Evolutionary conservation across 2,797 vertebrate genomes (phyloP), one percentile per base, ranked within the genome.

Genomic region (Mionectes olivaceus): DNA sequence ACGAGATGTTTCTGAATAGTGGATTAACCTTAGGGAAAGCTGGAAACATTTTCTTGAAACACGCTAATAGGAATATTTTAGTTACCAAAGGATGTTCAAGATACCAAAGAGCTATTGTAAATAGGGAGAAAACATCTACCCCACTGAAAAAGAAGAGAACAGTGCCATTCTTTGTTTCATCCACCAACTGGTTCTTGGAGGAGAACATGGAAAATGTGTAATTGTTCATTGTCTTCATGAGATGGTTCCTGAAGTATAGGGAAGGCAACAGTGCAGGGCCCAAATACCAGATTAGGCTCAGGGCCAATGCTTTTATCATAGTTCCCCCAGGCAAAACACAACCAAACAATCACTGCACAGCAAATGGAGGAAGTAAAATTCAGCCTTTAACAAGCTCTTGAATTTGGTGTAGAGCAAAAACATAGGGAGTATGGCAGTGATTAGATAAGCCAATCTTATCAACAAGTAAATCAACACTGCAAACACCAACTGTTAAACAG

Each of bases 1-100:
- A 0, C 1, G 9, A 4, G 53, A 71, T 33, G 23, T 8, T 55
- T 59, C 53, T 59, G n/a, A 59, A 71, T 8, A 55, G 11, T 0
- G 13, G 43, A n/a, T 57, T 67, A 71, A 35, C 18, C 46, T 71
- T 19, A 46, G 30, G 44, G 76, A 76, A 90, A 86, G 12, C 44
- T 79, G 44, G 21, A 59, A 75, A 57, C 39, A 49, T 16, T 64
- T 11, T 35, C 27, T 33, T 64, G 39, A 83, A 64, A 73, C 30
- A 46, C 4, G 9, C 6, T 23, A 70, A 24, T 4, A 46, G 25
- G 16, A 75, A 35, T 50, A 75, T 35, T 63, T 68, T 27, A 55
- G 6, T 71, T 73, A 76, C n/a, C 27, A 28, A 43, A 79, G n/a
- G 24, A n/a, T 43, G 49, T 46, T 80, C 7, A 39, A 56, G 64